phyloP scores from a whole-genome alignment of 2,797 vertebrate genomes.

The Amniataba percoides region DNA sequence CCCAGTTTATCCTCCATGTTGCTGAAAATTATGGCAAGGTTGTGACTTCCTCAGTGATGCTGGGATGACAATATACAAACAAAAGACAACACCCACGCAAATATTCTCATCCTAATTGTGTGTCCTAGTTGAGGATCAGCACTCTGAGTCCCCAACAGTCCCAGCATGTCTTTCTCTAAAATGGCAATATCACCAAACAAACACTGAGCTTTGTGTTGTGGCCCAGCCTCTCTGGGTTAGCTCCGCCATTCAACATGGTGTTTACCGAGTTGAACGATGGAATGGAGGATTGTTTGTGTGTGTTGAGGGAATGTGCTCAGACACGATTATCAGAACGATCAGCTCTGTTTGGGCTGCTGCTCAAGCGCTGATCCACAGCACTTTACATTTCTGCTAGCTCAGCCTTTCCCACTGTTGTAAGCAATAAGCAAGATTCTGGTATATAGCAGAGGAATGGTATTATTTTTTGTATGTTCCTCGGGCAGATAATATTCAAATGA shows the following conservation, averaged over 20 bases:
- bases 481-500: conserved; percentile 29
- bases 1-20: too few species aligned
- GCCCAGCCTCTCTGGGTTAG: conserved; percentile 22
- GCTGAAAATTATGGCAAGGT: too few species aligned
- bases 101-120: not conserved
- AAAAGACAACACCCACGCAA: too few species aligned
- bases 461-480: not conserved
- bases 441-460: not conserved
- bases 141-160: conserved; percentile 14
- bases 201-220: conserved; percentile 25
- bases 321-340: conserved; percentile 33
- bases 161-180: conserved; percentile 15
- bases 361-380: conserved; percentile 14
- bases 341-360: not conserved
- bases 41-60: not conserved
- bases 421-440: not conserved
- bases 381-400: conserved; percentile 17
- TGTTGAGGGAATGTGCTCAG: not conserved
- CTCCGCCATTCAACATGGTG: conserved; percentile 31
- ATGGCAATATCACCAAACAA: conserved; percentile 52
- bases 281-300: conserved; percentile 22
- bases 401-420: conserved; percentile 14
- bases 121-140: conserved; percentile 3
- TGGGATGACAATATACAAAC: not conserved
- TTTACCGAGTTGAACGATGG: conserved; percentile 28